These are phyloP conservation scores for Hestina assimilis DNA, from an alignment of 1,140 invertebrate genomes.

Conservation along the genomic window DNA sequence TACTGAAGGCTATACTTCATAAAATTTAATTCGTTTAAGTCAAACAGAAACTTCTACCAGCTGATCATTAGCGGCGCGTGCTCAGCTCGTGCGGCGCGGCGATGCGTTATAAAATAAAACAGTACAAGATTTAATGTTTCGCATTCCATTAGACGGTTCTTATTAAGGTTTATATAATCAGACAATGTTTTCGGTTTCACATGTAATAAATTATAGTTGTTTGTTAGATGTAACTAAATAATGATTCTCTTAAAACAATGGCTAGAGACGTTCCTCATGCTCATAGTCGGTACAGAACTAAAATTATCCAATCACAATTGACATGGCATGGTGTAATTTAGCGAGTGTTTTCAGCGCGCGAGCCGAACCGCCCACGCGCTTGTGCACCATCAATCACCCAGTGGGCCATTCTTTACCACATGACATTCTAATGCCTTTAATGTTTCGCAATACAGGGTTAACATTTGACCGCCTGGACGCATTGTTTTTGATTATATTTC, in stretches of 20 bases:
- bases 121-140: constrained; percentile 47
- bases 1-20: too few species aligned
- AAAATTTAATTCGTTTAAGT: neutral
- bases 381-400: constrained; percentile 61
- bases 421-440: constrained; percentile 64
- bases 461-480: constrained; percentile 52
- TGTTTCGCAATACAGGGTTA: constrained; percentile 51
- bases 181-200: constrained; percentile 35
- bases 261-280: constrained; percentile 31
- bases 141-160: constrained; percentile 36
- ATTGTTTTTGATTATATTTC: constrained; percentile 48
- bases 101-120: constrained; percentile 52
- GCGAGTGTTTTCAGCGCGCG: constrained; percentile 59
- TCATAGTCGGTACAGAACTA: constrained; percentile 27
- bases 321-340: constrained; percentile 57
- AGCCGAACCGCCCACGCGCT: constrained; percentile 50
- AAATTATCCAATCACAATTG: constrained; percentile 58
- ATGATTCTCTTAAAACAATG: constrained; percentile 39
- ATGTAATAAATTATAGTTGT: constrained; percentile 35
- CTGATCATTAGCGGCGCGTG: constrained; percentile 64
- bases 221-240: constrained; percentile 23
- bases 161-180: constrained; percentile 29
- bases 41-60: constrained; percentile 14
- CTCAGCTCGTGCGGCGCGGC: constrained; percentile 58
- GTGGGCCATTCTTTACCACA: constrained; percentile 59